These are phyloP conservation scores for Calidris pugnax DNA, from an alignment of 2,113 vertebrate species.

Conservation along the genomic window DNA sequence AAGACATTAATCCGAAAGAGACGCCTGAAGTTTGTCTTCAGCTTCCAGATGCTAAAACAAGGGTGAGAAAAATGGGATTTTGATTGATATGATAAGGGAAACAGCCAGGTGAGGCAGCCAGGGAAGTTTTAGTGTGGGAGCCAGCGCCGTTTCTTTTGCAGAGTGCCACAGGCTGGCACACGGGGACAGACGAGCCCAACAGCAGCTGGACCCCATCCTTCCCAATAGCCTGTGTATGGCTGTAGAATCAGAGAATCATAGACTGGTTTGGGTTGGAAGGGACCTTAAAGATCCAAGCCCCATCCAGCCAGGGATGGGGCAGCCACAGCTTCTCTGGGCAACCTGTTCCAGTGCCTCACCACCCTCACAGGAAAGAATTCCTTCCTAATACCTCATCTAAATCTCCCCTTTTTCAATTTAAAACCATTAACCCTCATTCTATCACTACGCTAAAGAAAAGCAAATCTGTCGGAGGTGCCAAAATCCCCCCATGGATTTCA, in stretches of 20 bases:
- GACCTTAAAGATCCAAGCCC: background rate
- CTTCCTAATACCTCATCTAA: background rate
- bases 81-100: background rate
- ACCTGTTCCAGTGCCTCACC: background rate
- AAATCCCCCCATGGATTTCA: background rate
- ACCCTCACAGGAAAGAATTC: background rate
- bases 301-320: background rate
- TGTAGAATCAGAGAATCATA: background rate
- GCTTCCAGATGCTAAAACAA: background rate
- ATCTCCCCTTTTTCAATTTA: background rate
- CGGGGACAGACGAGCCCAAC: background rate
- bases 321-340: background rate
- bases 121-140: background rate
- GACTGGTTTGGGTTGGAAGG: background rate
- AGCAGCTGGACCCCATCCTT: background rate
- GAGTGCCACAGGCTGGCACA: background rate
- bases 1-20: background rate
- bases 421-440: background rate
- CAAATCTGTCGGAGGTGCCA: no score
- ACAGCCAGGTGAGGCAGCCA: background rate
- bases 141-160: fast-evolving
- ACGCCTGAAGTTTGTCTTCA: background rate
- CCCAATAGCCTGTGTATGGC: no score
- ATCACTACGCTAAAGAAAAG: background rate
- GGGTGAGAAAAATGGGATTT: background rate